A percentile compares a stretch with the other conserved stretches of the same genome.
Evolutionary conservation across 2,888 invertebrate species (phyloP).

Genomic region (Lypha dubia): DNA sequence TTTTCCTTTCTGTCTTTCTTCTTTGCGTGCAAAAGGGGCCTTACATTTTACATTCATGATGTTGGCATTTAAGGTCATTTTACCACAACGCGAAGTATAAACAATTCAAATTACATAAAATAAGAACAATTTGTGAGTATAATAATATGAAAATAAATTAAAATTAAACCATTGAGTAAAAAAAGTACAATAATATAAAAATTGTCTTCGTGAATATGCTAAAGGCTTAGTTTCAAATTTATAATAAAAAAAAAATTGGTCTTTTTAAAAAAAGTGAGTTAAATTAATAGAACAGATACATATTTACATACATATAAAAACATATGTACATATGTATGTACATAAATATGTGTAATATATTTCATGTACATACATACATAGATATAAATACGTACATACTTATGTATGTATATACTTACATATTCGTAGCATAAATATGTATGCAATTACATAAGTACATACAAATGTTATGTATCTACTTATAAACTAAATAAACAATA

Average conservation of each 20-base stretch:
- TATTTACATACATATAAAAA: conserved; percentile 41
- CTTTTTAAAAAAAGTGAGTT: conserved; percentile 18
- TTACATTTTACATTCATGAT: no score
- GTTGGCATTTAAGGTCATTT: not conserved
- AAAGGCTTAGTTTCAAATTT: conserved; percentile 48
- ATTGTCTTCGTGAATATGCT: conserved; percentile 44
- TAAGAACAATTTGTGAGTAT: conserved; percentile 10
- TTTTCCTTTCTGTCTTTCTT: no score
- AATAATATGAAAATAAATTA: conserved; percentile 12
- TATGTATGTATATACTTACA: conserved; percentile 40
- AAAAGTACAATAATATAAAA: conserved; percentile 63
- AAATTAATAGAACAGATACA: no score
- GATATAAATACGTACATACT: no score
- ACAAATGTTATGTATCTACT: no score
- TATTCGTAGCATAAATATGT: conserved; percentile 19
- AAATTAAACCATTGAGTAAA: conserved; percentile 56
- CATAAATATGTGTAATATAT: not conserved
- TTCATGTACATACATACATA: conserved; percentile 30
- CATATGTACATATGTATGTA: not conserved
- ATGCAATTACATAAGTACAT: no score
- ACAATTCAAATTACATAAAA: not conserved
- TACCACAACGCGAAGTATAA: not conserved
- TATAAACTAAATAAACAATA: conserved; percentile 14
- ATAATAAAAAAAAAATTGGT: conserved; percentile 12
- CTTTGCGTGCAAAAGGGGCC: no score